Conservation (phyloP, 2,113 vertebrate species). For the Australoheros scitulus region DNA sequence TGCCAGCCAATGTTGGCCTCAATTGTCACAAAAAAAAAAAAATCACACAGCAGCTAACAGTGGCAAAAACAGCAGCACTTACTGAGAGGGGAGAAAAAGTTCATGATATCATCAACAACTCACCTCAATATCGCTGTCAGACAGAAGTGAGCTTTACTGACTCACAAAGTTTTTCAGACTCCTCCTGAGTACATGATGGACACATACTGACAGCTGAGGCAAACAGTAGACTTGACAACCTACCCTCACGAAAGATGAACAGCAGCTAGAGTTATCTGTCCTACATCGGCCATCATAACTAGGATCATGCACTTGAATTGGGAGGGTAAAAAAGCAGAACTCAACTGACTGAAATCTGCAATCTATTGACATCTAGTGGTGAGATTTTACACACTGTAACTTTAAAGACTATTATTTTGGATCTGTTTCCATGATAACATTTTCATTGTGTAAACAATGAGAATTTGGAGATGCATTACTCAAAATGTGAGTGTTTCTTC, state of each 20-base stretch:
- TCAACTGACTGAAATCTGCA: no score
- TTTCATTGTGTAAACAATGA: no score
- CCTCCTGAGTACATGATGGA: not conserved
- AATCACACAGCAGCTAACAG: not conserved
- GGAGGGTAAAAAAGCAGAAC: no score
- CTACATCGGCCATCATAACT: no score
- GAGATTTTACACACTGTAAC: no score
- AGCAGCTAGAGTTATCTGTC: not conserved
- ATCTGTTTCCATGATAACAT: no score
- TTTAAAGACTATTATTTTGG: no score
- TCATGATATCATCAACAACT: not conserved
- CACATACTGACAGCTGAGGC: not conserved
- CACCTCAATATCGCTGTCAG: not conserved
- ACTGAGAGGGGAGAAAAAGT: not conserved
- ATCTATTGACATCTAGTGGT: no score
- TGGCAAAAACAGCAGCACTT: not conserved
- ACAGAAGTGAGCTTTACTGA: not conserved
- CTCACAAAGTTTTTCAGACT: not conserved
- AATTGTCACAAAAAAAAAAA: no score
- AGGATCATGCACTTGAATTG: no score
- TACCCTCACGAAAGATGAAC: not conserved
- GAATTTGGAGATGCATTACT: no score
- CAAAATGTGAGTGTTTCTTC: not conserved
- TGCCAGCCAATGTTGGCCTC: no score
- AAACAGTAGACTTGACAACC: not conserved